phyloP scores from a whole-genome alignment of 2,797 vertebrate genomes.

The Synanceia verrucosa region DNA sequence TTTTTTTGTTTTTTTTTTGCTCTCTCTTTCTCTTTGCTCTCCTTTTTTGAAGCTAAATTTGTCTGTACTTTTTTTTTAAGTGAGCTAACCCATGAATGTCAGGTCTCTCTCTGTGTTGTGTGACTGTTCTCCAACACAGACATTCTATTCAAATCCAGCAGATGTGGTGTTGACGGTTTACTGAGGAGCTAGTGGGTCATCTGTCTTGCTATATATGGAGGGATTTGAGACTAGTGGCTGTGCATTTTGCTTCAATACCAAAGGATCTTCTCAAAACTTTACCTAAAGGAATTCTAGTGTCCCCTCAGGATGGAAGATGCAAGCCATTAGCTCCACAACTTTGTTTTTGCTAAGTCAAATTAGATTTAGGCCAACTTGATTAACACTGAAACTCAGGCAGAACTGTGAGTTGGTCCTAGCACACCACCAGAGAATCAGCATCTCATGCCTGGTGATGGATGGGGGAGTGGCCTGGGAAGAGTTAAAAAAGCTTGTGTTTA shows the following conservation, averaged over 20 bases:
- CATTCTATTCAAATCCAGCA: slow-evolving; percentile 49
- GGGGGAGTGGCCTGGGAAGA: slow-evolving; percentile 31
- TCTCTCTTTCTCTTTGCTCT: neutral
- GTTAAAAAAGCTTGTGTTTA: slow-evolving; percentile 73
- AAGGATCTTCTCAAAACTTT: slow-evolving; percentile 24
- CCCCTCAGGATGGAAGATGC: slow-evolving; percentile 19
- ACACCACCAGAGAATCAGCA: slow-evolving; percentile 8
- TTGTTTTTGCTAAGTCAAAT: slow-evolving; percentile 50
- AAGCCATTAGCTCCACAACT: slow-evolving; percentile 35
- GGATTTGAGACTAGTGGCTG: slow-evolving; percentile 30
- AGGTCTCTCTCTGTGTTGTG: slow-evolving; percentile 32
- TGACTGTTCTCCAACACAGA: slow-evolving; percentile 55
- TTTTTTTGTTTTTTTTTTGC: slow-evolving; percentile 40
- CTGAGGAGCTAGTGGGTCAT: slow-evolving; percentile 14
- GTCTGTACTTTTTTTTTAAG: slow-evolving; percentile 39
- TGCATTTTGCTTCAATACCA: slow-evolving; percentile 23
- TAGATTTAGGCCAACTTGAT: slow-evolving; percentile 55
- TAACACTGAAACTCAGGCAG: slow-evolving; percentile 32
- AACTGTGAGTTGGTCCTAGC: slow-evolving; percentile 9
- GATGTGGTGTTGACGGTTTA: slow-evolving; percentile 35
- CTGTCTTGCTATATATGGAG: slow-evolving; percentile 18
- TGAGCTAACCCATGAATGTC: slow-evolving; percentile 53
- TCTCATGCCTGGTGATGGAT: slow-evolving; percentile 18
- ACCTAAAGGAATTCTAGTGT: slow-evolving; percentile 35
- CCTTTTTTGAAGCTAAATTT: slow-evolving; percentile 45